Percentiles rank a stretch among this genome's conserved stretches.
Conservation (phyloP, 2,888 invertebrate genomes). For the Tribolium freemani region DNA sequence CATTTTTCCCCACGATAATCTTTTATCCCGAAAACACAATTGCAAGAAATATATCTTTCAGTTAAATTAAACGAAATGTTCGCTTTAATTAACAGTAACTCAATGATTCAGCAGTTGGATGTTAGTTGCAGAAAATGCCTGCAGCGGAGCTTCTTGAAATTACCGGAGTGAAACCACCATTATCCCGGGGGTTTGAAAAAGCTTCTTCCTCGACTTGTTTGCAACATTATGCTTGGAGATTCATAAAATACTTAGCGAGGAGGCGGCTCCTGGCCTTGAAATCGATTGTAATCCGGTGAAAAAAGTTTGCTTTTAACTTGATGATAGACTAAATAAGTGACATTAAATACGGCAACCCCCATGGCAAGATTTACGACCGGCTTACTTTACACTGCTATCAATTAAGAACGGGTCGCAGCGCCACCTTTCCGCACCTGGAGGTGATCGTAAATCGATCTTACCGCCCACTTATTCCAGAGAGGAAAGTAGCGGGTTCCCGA, state of each 20-base stretch:
- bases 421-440: conserved; percentile 30
- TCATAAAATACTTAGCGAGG: neutral
- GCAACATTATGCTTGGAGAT: neutral
- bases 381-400: conserved; percentile 13
- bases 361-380: conserved; percentile 14
- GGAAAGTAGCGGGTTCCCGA: neutral
- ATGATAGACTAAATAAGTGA: conserved; percentile 4
- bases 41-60: neutral
- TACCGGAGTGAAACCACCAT: conserved; percentile 4
- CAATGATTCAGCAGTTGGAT: conserved; percentile 22
- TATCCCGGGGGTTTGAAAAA: neutral
- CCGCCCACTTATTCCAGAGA: neutral
- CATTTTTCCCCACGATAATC: neutral
- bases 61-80: conserved; percentile 18
- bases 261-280: neutral
- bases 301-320: neutral
- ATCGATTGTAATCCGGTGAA: conserved; percentile 6
- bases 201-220: neutral
- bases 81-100: conserved; percentile 28
- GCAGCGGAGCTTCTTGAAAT: conserved; percentile 17
- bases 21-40: neutral
- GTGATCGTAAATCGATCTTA: conserved; percentile 21
- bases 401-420: conserved; percentile 24
- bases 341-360: conserved; percentile 12
- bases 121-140: conserved; percentile 29